A percentile compares a stretch with the other conserved stretches of the same genome.
phyloP scores from a whole-genome alignment of 2,797 vertebrate genomes.

The Phataginus tetradactyla region DNA sequence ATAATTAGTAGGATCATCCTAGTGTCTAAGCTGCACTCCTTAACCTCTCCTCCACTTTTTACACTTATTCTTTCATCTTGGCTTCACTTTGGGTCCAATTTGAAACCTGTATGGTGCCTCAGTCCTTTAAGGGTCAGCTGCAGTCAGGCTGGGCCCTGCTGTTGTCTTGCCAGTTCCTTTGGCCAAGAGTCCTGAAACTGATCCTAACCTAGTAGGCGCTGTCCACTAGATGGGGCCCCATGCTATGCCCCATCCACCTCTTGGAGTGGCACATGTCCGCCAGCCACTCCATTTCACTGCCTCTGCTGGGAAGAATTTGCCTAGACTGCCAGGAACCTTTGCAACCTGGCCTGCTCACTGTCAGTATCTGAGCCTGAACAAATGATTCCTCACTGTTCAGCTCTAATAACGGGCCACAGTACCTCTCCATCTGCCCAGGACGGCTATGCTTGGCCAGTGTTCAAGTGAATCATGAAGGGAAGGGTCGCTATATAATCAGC shows the following conservation, averaged over 20 bases:
- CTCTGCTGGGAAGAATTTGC: neutral
- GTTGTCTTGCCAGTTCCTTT: neutral
- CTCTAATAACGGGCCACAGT: neutral
- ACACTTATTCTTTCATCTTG: neutral
- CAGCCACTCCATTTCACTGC: neutral
- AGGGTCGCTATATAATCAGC: neutral
- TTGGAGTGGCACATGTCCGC: neutral
- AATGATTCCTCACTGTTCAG: neutral
- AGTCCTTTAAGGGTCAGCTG: neutral
- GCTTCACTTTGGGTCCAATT: neutral
- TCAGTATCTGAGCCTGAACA: neutral
- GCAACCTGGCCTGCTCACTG: neutral
- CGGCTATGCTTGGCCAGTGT: neutral
- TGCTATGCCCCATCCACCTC: too few species aligned
- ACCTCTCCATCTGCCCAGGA: neutral
- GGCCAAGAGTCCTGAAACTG: neutral
- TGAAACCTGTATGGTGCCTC: neutral
- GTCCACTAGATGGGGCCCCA: neutral
- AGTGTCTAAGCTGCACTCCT: neutral
- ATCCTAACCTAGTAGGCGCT: neutral
- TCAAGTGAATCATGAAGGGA: neutral
- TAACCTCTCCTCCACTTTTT: neutral
- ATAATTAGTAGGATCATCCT: neutral
- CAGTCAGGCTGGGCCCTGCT: neutral
- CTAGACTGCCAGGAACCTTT: neutral